phyloP scores from a whole-genome alignment of 2,888 invertebrate genomes.

The Pammene fasciana region DNA sequence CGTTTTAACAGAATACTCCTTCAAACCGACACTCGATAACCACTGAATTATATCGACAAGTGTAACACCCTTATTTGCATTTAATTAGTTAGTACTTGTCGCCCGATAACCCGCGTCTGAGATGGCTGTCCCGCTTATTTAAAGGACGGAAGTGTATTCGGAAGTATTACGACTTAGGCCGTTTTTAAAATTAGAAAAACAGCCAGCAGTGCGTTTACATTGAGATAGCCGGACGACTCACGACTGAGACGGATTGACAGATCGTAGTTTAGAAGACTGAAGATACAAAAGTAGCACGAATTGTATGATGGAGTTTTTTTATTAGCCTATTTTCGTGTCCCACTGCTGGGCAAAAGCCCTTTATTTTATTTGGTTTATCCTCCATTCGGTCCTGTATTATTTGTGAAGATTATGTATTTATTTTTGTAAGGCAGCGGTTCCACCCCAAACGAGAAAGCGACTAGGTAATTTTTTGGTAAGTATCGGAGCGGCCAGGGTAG shows the following conservation, averaged over 20 bases:
- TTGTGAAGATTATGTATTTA: too few relatives aligned
- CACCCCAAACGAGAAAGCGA: too few relatives aligned
- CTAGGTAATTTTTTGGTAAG: too few relatives aligned
- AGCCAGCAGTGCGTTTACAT: not conserved
- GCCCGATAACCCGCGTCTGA: constrained; percentile 27
- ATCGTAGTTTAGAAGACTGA: constrained; percentile 3
- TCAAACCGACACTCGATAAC: constrained; percentile 66
- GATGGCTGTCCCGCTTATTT: not conserved
- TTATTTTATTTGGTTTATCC: too few relatives aligned
- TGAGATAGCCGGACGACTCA: constrained; percentile 18
- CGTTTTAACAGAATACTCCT: constrained; percentile 28
- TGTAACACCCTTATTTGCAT: constrained; percentile 70
- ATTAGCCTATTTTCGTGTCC: too few relatives aligned
- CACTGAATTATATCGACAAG: constrained; percentile 70
- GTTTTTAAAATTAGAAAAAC: not conserved
- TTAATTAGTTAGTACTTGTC: constrained; percentile 54
- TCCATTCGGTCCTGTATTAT: too few relatives aligned
- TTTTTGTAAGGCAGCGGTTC: too few relatives aligned
- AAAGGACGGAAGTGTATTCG: not conserved
- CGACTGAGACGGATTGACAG: constrained; percentile 5
- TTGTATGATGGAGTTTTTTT: too few relatives aligned
- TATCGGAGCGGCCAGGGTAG: too few relatives aligned
- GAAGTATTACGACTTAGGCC: not conserved
- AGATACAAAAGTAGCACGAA: not conserved
- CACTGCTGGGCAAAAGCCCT: too few relatives aligned